Evolutionary conservation across 1,140 invertebrate genomes (phyloP), one percentile per base, ranked within the genome.

Genomic region (Drosophila subpulchrella): DNA sequence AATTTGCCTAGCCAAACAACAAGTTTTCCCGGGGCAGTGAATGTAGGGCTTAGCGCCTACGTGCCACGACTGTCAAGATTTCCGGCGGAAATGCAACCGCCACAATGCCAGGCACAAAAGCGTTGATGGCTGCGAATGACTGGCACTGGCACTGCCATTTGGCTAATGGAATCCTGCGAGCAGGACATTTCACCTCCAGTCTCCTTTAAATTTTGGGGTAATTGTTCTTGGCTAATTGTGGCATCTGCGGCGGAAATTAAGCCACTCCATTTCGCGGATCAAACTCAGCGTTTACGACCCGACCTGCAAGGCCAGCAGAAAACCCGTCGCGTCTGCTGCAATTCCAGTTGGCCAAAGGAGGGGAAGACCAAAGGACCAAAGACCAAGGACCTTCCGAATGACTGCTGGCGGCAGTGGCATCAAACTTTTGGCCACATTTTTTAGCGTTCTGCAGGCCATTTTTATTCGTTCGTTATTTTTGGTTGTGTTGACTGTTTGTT

Each of bases 1-100:
- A 58, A 85, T 88, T 88, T 88, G 75, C 65, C 47, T 85, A 67
- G 47, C 39, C 53, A 82, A 88, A 82, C 82, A 85, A 68, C 39
- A 62, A 63, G 73, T 20, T 65, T 65, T 30, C 27, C 41, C 46
- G 15, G 42, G 50, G 48, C 63, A 12, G 11, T 39, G 13, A 2
- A 51, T 3, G 42, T 2, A n/a, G 10, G 13, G 24, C 12, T 30
- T 30, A 8, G 39, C 56, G 36, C 11, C n/a, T 78, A 88, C 78
- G 83, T 82, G 83, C 48, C 13, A 36, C 15, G 56, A n/a, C 44
- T 77, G 62, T 7, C 39, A 71, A 80, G 75, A 10, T 50, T 41
- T 44, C 53, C 60, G 51, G 50, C 75, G 68, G 65, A 86, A 75
- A 46, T 86, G 81, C 75, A 82, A 17, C 41, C 51, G 56, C n/a